These are phyloP conservation scores for Caprella mutica DNA, from an alignment of 2,888 invertebrate species.

Conservation along the genomic window DNA sequence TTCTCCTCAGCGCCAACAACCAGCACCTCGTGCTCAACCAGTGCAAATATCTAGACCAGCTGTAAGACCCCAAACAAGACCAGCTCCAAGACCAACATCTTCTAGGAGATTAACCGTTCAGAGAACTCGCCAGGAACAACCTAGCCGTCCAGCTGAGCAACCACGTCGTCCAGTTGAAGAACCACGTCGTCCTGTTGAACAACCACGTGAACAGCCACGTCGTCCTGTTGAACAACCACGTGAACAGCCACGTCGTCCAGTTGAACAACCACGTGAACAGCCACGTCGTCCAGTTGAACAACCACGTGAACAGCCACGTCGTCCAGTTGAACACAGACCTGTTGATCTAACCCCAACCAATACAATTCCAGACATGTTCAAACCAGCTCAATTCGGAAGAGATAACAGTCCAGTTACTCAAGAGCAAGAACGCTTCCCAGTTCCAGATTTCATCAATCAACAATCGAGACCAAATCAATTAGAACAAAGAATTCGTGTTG, in stretches of 20 bases:
- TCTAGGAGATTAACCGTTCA: background rate
- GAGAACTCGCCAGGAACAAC: background rate
- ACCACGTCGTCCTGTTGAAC: no score
- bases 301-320: background rate
- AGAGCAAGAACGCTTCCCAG: constrained; percentile 6
- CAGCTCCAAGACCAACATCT: background rate
- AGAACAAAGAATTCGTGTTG: no score
- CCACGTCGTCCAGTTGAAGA: background rate
- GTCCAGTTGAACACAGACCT: background rate
- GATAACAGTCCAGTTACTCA: background rate
- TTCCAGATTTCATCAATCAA: constrained; percentile 5
- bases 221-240: constrained; percentile 1
- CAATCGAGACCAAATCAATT: background rate
- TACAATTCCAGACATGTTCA: background rate
- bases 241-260: no score
- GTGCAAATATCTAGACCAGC: background rate
- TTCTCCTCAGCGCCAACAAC: background rate
- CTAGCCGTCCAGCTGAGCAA: background rate
- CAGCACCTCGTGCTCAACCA: background rate
- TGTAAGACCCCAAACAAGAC: background rate
- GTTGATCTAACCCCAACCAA: background rate
- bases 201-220: background rate
- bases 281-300: background rate
- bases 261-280: no score
- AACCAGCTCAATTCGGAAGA: background rate